These are phyloP conservation scores for Chaitophorus viminalis DNA, from an alignment of 2,888 invertebrate species.

Conservation along the genomic window DNA sequence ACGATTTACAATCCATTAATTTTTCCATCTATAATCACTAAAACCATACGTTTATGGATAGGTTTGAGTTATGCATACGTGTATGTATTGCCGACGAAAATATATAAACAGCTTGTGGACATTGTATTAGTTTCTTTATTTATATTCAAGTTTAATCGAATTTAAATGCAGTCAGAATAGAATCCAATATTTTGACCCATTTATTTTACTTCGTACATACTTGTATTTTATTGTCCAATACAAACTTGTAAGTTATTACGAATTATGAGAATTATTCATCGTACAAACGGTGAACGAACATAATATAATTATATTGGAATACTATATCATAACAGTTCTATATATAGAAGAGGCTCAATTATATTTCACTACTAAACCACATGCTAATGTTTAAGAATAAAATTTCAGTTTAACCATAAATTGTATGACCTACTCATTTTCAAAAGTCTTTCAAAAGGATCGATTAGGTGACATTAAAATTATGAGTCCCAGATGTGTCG, in stretches of 20 bases:
- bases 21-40: neutral
- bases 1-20: constrained; percentile 27
- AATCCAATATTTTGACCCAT: neutral
- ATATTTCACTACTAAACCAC: neutral
- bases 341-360: neutral
- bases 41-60: neutral
- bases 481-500: constrained; percentile 42
- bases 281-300: neutral
- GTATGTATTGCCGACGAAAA: neutral
- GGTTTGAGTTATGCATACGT: neutral
- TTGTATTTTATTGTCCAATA: neutral
- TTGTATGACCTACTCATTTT: constrained; percentile 11
- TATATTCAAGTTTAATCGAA: neutral
- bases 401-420: neutral
- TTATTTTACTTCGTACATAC: neutral
- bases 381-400: no score
- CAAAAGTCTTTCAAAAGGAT: constrained; percentile 24
- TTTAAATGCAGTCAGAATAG: neutral
- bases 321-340: neutral
- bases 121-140: no score
- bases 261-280: neutral
- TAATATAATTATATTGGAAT: neutral
- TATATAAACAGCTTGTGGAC: neutral
- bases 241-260: neutral
- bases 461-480: constrained; percentile 45